Percentiles rank a stretch among this genome's conserved stretches.
These are phyloP conservation scores for Hirtodrosophila cameraria DNA, from an alignment of 2,888 invertebrate species.

Conservation along the genomic window DNA sequence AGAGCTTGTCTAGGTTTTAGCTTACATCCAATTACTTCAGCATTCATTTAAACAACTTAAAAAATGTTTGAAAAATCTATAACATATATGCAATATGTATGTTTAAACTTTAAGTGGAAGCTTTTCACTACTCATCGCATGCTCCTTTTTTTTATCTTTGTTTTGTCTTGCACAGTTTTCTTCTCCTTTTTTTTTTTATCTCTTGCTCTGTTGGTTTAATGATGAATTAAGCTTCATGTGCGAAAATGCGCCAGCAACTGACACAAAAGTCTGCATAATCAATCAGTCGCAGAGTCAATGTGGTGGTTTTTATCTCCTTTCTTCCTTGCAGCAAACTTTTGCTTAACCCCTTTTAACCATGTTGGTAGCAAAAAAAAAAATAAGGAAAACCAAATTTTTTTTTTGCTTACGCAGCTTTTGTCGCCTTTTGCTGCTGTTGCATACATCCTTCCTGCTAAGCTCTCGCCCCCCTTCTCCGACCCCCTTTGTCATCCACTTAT, in stretches of 20 bases:
- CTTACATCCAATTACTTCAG: constrained; percentile 3
- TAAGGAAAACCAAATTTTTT: constrained; percentile 16
- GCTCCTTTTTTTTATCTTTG: neutral
- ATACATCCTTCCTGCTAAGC: constrained; percentile 53
- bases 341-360: neutral
- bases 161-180: neutral
- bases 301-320: neutral
- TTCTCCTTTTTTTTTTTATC: constrained; percentile 6
- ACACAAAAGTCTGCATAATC: constrained; percentile 77
- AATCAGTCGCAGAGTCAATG: constrained; percentile 58
- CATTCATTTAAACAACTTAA: too few relatives aligned
- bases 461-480: neutral
- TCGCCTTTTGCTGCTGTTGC: constrained; percentile 60
- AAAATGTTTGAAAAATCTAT: too few relatives aligned
- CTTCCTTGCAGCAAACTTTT: too few relatives aligned
- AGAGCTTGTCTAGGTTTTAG: constrained; percentile 7
- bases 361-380: constrained; percentile 15
- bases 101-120: constrained; percentile 2
- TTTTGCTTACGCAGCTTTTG: constrained; percentile 66
- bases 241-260: constrained; percentile 65
- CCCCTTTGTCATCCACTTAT: neutral
- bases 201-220: constrained; percentile 56
- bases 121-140: constrained; percentile 1
- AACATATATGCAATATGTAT: neutral
- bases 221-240: constrained; percentile 71